These are phyloP conservation scores for Venturia canescens DNA, from an alignment of 1,140 invertebrate species.

Conservation along the genomic window DNA sequence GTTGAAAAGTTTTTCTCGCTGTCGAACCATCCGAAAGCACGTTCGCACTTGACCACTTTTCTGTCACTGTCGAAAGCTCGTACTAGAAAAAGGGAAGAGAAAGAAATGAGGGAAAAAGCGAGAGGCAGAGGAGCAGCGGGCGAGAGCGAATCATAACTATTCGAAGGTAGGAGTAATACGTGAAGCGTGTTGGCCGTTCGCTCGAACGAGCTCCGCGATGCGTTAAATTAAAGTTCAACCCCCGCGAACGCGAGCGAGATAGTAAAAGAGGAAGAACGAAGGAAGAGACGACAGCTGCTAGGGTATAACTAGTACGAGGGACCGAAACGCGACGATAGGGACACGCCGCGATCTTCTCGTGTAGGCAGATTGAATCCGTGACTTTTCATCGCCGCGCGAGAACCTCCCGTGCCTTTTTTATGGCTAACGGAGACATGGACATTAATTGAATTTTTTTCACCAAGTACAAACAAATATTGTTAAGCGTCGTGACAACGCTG, in stretches of 20 bases:
- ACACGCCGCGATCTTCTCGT: conserved; percentile 23
- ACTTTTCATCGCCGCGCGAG: conserved; percentile 42
- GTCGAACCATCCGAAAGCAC: no score
- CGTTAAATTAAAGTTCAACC: conserved; percentile 76
- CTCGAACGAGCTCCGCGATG: conserved; percentile 65
- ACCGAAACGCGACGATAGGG: conserved; percentile 10
- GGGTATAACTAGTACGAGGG: conserved; percentile 14
- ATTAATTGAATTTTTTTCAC: conserved; percentile 13
- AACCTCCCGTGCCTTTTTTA: conserved; percentile 32
- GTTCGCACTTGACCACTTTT: no score
- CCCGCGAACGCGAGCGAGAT: conserved; percentile 51
- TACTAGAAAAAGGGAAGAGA: no score
- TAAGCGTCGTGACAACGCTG: no score
- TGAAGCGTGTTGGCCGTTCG: conserved; percentile 58
- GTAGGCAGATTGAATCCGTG: conserved; percentile 52
- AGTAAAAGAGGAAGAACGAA: not conserved
- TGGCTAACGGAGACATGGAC: not conserved
- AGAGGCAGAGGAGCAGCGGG: no score
- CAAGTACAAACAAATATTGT: no score
- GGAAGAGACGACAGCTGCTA: conserved; percentile 34
- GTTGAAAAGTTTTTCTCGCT: no score
- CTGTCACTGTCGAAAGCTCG: no score
- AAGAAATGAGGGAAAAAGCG: no score
- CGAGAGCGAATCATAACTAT: not conserved
- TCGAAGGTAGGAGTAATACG: conserved; percentile 28